These are phyloP conservation scores for Mythimna lalbum DNA, from an alignment of 2,888 invertebrate genomes.

Conservation along the genomic window DNA sequence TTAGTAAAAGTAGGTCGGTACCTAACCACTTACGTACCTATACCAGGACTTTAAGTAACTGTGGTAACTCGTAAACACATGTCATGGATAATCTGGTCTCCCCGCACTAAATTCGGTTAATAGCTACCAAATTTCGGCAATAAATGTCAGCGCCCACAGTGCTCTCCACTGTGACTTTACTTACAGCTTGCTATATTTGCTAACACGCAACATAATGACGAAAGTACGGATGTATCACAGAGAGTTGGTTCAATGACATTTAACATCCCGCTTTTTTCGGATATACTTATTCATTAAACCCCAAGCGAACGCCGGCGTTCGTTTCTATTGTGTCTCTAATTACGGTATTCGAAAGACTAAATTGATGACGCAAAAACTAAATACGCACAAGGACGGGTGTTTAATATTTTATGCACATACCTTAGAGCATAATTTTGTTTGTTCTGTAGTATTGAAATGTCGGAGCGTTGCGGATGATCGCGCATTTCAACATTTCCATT, in stretches of 20 bases:
- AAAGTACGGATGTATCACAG: slow-evolving; percentile 14
- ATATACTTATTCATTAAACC: too few relatives aligned
- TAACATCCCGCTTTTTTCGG: neutral
- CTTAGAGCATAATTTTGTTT: too few relatives aligned
- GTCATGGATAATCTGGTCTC: slow-evolving; percentile 17
- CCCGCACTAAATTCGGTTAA: slow-evolving; percentile 17
- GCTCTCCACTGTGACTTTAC: slow-evolving; percentile 7
- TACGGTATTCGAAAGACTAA: too few relatives aligned
- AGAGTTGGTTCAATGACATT: neutral
- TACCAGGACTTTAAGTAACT: neutral
- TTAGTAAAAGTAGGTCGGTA: neutral
- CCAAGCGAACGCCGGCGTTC: too few relatives aligned
- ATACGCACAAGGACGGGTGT: too few relatives aligned
- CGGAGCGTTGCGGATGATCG: too few relatives aligned
- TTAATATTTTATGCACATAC: too few relatives aligned
- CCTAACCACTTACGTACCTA: neutral
- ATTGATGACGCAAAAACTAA: neutral
- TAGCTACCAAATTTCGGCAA: slow-evolving; percentile 26
- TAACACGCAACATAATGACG: slow-evolving; percentile 13
- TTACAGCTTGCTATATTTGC: slow-evolving; percentile 8
- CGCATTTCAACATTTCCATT: neutral
- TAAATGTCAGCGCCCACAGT: slow-evolving; percentile 20
- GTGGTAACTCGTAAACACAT: slow-evolving; percentile 24
- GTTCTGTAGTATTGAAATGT: too few relatives aligned
- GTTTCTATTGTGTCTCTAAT: too few relatives aligned